phyloP scores from a whole-genome alignment of 2,888 invertebrate species.

The Sinodicranocentrus sp. region DNA sequence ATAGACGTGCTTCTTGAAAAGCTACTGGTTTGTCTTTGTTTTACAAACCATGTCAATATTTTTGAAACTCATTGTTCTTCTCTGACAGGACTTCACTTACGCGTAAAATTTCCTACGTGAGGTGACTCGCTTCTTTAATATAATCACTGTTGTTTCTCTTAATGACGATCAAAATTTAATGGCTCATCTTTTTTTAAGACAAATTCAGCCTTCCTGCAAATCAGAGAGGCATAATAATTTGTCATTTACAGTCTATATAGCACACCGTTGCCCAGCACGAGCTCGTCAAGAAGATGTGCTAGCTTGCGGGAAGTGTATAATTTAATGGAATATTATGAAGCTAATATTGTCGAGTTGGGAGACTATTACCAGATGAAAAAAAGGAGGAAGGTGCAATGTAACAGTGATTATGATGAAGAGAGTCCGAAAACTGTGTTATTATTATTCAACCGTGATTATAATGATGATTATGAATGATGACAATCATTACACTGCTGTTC shows the following conservation, averaged over 20 bases:
- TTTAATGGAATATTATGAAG: too few species aligned
- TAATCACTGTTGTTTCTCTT: neutral
- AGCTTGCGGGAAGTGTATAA: neutral
- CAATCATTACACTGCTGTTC: conserved; percentile 15
- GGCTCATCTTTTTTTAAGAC: conserved; percentile 12
- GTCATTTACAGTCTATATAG: conserved; percentile 12
- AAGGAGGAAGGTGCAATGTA: conserved; percentile 3
- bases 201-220: conserved; percentile 4
- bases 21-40: too few species aligned
- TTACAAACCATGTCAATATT: too few species aligned
- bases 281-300: neutral
- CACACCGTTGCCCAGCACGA: conserved; percentile 6
- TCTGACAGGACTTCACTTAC: too few species aligned
- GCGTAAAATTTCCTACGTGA: conserved; percentile 9
- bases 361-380: neutral
- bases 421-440: conserved; percentile 5
- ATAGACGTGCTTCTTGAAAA: too few species aligned
- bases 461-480: conserved; percentile 26
- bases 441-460: conserved; percentile 25
- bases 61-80: too few species aligned
- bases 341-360: neutral
- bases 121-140: conserved; percentile 1
- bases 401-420: conserved; percentile 11
- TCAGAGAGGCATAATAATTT: neutral
- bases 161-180: conserved; percentile 21